Percentiles rank a stretch among this genome's conserved stretches.
Conservation (phyloP, 2,113 vertebrate species). For the Spea multiplicata region DNA sequence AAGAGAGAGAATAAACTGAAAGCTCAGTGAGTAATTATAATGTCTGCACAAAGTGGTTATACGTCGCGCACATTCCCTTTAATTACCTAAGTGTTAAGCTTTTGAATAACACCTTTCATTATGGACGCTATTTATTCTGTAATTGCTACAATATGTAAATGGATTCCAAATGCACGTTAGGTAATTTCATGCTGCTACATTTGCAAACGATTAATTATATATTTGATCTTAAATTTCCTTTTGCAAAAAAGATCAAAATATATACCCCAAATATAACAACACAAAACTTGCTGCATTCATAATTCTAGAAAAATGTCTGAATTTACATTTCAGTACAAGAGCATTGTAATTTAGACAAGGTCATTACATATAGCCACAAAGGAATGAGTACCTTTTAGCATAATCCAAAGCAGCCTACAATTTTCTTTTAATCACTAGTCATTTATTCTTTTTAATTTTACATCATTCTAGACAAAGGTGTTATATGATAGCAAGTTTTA, state of each 20-base stretch:
- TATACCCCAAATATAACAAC: constrained; percentile 49
- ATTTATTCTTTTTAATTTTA: constrained; percentile 43
- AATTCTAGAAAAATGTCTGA: constrained; percentile 47
- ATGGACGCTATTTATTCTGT: constrained; percentile 45
- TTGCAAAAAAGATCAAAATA: constrained; percentile 47
- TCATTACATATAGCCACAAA: constrained; percentile 55
- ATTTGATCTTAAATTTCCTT: constrained; percentile 46
- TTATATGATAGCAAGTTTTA: constrained; percentile 38
- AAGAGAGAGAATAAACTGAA: constrained; percentile 32
- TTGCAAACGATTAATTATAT: constrained; percentile 49
- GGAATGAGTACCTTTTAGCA: constrained; percentile 57
- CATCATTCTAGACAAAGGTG: constrained; percentile 34
- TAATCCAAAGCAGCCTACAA: constrained; percentile 55
- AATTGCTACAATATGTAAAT: constrained; percentile 50
- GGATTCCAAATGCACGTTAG: constrained; percentile 46
- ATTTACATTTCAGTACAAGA: constrained; percentile 46
- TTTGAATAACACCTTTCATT: constrained; percentile 50
- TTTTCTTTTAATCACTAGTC: constrained; percentile 46
- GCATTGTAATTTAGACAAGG: constrained; percentile 50
- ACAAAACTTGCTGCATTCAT: constrained; percentile 41
- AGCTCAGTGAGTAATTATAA: constrained; percentile 45
- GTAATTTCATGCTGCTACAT: constrained; percentile 49
- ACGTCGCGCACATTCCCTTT: constrained; percentile 42
- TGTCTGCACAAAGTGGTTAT: constrained; percentile 42
- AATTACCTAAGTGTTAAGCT: constrained; percentile 47